phyloP scores from a whole-genome alignment of 2,113 vertebrate genomes.

The Pelmatolapia mariae region DNA sequence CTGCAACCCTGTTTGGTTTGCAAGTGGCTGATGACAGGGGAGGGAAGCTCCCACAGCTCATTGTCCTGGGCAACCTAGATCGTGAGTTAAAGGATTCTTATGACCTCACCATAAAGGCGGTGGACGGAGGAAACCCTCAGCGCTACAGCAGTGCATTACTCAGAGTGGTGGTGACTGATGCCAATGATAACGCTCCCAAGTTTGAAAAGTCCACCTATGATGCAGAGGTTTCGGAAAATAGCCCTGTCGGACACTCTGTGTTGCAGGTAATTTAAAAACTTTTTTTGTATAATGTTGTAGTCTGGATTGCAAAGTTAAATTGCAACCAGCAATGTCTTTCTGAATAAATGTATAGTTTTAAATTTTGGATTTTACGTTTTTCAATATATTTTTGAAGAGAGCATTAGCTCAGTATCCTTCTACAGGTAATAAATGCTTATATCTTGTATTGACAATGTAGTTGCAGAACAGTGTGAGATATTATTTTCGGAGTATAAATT shows the following conservation, averaged over 20 bases:
- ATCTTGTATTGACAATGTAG: slow-evolving; percentile 2
- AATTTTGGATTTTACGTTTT: neutral
- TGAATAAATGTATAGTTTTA: neutral
- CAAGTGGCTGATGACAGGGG: slow-evolving; percentile 95
- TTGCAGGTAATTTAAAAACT: slow-evolving; percentile 81
- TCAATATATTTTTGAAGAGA: neutral
- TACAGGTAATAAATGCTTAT: slow-evolving; percentile 10
- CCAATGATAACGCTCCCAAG: slow-evolving; percentile 92
- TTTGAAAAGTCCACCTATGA: slow-evolving; percentile 91
- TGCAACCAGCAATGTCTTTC: neutral
- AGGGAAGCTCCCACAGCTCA: slow-evolving; percentile 93
- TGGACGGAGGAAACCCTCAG: slow-evolving; percentile 90
- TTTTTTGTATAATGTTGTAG: neutral
- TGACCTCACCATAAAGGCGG: slow-evolving; percentile 93
- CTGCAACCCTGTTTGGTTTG: slow-evolving; percentile 88
- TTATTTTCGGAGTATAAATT: neutral
- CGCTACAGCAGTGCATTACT: slow-evolving; percentile 93
- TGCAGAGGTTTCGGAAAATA: slow-evolving; percentile 89
- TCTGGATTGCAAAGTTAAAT: neutral
- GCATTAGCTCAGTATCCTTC: neutral
- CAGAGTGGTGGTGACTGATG: slow-evolving; percentile 89
- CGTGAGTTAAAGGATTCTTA: slow-evolving; percentile 94
- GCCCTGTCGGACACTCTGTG: slow-evolving; percentile 93
- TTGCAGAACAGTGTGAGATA: neutral
- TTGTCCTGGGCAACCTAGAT: slow-evolving; percentile 93